Base-by-base conservation (phyloP, 2,888 invertebrate genomes). In the Barypeithes pellucidus region DNA sequence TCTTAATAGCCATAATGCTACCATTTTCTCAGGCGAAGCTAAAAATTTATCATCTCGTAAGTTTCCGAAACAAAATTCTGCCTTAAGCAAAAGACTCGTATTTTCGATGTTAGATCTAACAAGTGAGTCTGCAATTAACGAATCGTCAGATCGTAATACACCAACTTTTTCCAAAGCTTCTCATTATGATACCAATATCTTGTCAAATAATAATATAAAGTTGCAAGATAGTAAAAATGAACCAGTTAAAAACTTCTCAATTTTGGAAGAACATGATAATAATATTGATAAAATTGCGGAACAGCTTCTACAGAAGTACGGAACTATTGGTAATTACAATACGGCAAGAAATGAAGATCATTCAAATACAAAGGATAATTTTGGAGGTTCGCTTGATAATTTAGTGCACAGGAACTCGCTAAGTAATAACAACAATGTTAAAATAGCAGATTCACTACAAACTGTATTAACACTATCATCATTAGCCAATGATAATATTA, bases 51-150 rank as follows among this genome's bases (percentile, higher is more conserved):
- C 24, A 3, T 1, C 3, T 1, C 5, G 12, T 41, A 47, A 16
- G n/a, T 24, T 33, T 2, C 14, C 29, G 33, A 20, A 47, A 36
- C 50, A 12, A 50, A 18, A 36, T 20, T 0, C 20, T 16, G 11
- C 2, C 5, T 12, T 36, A 9, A 57, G n/a, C 11, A 47, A 45
- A 24, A 67, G 8, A 24, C n/a, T 18, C 8, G 20, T 43, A 2
- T 11, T 29, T 29, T 60, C 68, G 1, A 68, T 68, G 60, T 16
- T 68, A 33, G 18, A 60, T 16, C 24, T 50, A 20, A 24, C 29
- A 52, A 24, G 29, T 22, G n/a, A n/a, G 4, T 14, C n/a, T 29
- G 14, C n/a, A 14, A 29, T 52, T 52, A 52, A n/a, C n/a, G 52
- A 29, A 52, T 29, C 29, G 5, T 24, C 24, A 22, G 22, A 24